A percentile compares a stretch with the other conserved stretches of the same genome.
Conservation (phyloP, 2,888 invertebrate species). For the Eubasilissa splendida region DNA sequence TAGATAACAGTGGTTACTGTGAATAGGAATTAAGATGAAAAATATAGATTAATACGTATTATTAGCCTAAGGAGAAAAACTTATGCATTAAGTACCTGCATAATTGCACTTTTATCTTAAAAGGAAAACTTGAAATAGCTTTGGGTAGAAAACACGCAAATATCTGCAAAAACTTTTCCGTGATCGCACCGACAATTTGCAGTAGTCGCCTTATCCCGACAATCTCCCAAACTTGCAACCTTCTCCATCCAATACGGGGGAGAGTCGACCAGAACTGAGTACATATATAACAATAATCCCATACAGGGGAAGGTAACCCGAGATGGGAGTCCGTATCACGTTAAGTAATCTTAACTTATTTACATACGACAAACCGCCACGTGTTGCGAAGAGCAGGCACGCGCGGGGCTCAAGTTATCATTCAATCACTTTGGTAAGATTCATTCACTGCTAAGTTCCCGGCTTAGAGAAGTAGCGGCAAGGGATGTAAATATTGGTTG, state of each 20-base stretch:
- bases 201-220: slow-evolving; percentile 10
- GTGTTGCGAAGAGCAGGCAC: slow-evolving; percentile 52
- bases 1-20: too few relatives aligned
- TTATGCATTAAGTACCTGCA: slow-evolving; percentile 9
- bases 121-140: slow-evolving; percentile 28
- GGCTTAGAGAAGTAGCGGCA: background rate
- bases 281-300: slow-evolving; percentile 26
- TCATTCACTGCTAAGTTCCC: background rate
- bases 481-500: background rate
- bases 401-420: slow-evolving; percentile 44
- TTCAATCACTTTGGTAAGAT: slow-evolving; percentile 35
- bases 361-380: slow-evolving; percentile 56
- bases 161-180: slow-evolving; percentile 18
- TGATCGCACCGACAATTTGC: slow-evolving; percentile 21
- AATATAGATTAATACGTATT: background rate
- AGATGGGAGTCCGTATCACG: slow-evolving; percentile 39
- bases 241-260: slow-evolving; percentile 8
- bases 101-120: slow-evolving; percentile 19
- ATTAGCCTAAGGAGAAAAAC: background rate
- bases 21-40: too few relatives aligned
- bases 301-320: slow-evolving; percentile 15
- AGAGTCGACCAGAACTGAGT: background rate
- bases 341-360: slow-evolving; percentile 53
- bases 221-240: slow-evolving; percentile 24
- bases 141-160: slow-evolving; percentile 3